These are phyloP conservation scores for Dinoponera quadriceps DNA, from an alignment of 1,140 invertebrate species.

Conservation along the genomic window DNA sequence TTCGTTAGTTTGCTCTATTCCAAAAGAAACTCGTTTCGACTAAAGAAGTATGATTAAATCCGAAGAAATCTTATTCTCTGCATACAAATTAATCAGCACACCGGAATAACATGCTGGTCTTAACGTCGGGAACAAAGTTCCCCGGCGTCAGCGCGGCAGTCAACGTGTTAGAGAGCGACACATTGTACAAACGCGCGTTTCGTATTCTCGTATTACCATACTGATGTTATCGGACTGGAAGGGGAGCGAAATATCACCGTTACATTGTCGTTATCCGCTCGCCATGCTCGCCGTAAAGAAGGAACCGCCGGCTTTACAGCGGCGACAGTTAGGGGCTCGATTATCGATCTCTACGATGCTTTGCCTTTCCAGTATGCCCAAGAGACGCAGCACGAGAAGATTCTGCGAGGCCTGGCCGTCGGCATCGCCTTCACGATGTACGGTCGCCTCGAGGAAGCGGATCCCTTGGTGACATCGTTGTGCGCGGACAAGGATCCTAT, in stretches of 20 bases:
- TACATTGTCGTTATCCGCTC: not conserved
- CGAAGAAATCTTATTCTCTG: too few relatives aligned
- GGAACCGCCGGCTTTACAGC: not conserved
- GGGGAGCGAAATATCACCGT: too few relatives aligned
- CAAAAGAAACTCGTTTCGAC: too few relatives aligned
- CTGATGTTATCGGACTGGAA: too few relatives aligned
- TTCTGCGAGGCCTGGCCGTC: conserved; percentile 96
- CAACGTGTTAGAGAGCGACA: too few relatives aligned
- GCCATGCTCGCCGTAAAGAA: not conserved
- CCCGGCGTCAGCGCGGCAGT: too few relatives aligned
- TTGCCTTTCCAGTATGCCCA: conserved; percentile 88
- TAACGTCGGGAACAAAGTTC: too few relatives aligned
- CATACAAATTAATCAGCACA: too few relatives aligned
- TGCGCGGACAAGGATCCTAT: conserved; percentile 95
- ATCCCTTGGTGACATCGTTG: conserved; percentile 95
- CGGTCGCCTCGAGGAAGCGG: conserved; percentile 97
- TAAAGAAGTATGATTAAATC: too few relatives aligned
- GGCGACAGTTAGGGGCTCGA: not conserved
- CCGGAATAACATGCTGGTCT: too few relatives aligned
- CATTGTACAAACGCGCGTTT: not conserved
- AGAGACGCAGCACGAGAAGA: conserved; percentile 99
- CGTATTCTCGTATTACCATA: too few relatives aligned
- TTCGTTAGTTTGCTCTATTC: too few relatives aligned
- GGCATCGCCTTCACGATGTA: conserved; percentile 99
- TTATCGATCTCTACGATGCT: conserved; percentile 15